Evolutionary conservation across 2,113 vertebrate species (phyloP).

Genomic region (Cyrtonyx montezumae): DNA sequence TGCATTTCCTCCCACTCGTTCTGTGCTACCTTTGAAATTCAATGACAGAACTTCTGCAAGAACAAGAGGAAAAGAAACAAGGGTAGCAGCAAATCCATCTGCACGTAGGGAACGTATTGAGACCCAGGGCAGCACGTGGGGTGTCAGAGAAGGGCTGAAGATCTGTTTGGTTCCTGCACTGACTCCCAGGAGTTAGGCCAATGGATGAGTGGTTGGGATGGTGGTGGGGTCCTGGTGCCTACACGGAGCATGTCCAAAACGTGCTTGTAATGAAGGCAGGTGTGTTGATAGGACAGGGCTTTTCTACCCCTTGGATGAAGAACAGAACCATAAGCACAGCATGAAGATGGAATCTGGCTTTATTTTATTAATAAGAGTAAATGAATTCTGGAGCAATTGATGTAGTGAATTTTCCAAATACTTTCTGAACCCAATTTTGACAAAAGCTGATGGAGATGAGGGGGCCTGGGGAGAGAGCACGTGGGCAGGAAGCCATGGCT

Average conservation of each 20-base stretch:
- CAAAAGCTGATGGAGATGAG: fast-evolving
- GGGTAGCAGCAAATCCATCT: not conserved
- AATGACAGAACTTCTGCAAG: fast-evolving
- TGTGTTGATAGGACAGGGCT: not conserved
- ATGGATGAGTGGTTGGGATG: fast-evolving
- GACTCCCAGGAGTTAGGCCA: not conserved
- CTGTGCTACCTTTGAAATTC: not conserved
- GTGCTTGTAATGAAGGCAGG: not conserved
- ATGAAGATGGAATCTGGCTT: not conserved
- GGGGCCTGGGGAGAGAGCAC: fast-evolving
- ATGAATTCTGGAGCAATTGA: not conserved
- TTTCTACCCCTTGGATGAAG: not conserved
- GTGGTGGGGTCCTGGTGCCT: not conserved
- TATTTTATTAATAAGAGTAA: not conserved
- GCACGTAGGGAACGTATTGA: not conserved
- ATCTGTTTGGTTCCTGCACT: not conserved
- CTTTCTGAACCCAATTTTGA: not conserved
- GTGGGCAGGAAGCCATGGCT: not conserved
- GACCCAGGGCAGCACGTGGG: fast-evolving
- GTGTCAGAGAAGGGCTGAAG: not conserved
- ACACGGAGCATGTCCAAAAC: not conserved
- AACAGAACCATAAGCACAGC: not conserved
- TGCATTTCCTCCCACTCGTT: not conserved
- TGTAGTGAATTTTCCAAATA: not conserved
- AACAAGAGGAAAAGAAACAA: not conserved